These are phyloP conservation scores for Parazoanthus darwini DNA, from an alignment of 92 coral and sea anemone genomes.

Conservation along the genomic window DNA sequence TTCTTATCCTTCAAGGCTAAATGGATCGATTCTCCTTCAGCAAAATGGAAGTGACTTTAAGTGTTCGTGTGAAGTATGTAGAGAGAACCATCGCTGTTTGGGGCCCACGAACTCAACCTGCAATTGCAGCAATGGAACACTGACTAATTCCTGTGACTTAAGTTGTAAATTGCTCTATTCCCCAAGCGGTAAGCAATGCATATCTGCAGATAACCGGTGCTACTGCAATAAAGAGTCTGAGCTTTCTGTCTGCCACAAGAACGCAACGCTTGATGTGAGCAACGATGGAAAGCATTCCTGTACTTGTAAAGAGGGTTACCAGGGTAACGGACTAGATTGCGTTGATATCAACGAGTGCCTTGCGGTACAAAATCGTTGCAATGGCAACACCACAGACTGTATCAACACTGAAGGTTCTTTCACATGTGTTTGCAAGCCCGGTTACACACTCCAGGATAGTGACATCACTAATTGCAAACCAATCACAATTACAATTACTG, in stretches of 20 bases:
- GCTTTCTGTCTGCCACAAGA: slow-evolving; percentile 16
- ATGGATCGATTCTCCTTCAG: slow-evolving; percentile 1
- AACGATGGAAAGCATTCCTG: slow-evolving; percentile 41
- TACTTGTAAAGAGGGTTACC: slow-evolving; percentile 61
- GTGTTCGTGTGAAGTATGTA: slow-evolving; percentile 32
- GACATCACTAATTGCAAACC: background rate
- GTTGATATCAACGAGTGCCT: slow-evolving; percentile 64
- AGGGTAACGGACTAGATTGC: slow-evolving; percentile 64
- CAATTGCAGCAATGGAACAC: slow-evolving; percentile 8
- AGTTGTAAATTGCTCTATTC: background rate
- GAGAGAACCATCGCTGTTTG: slow-evolving; percentile 4
- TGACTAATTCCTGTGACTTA: slow-evolving; percentile 18
- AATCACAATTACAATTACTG: background rate
- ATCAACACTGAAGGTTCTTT: slow-evolving; percentile 65
- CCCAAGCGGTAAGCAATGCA: background rate
- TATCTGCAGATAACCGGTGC: slow-evolving; percentile 1
- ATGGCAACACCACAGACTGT: slow-evolving; percentile 40
- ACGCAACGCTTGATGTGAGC: background rate
- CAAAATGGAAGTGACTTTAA: slow-evolving; percentile 19
- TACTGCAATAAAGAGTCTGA: slow-evolving; percentile 2
- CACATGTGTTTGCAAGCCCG: slow-evolving; percentile 56
- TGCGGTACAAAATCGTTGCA: slow-evolving; percentile 2
- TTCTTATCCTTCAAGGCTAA: background rate
- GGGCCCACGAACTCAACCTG: slow-evolving; percentile 21
- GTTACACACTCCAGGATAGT: slow-evolving; percentile 34